Evolutionary conservation across 1,140 invertebrate species (phyloP).

Genomic region (Heliconius himera): DNA sequence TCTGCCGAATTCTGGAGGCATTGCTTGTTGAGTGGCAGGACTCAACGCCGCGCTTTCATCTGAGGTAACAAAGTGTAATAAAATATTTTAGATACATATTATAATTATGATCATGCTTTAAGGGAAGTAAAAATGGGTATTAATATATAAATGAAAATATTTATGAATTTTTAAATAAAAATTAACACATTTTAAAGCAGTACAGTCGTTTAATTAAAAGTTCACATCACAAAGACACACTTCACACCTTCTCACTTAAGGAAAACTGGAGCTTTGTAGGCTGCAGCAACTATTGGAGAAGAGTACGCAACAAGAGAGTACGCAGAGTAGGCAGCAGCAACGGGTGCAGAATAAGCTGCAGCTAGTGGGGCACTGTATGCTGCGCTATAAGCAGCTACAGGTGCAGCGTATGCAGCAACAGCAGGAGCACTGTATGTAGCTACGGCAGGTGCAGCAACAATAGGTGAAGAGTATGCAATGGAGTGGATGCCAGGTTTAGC

Average conservation of each 20-base stretch:
- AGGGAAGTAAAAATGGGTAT: too few relatives aligned
- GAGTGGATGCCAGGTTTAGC: constrained; percentile 71
- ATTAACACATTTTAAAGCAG: background rate
- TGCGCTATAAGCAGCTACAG: constrained; percentile 42
- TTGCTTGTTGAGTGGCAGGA: too few relatives aligned
- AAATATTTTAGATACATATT: too few relatives aligned
- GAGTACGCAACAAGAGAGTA: constrained; percentile 56
- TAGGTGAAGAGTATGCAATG: constrained; percentile 57
- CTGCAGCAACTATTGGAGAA: constrained; percentile 46
- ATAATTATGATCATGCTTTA: too few relatives aligned
- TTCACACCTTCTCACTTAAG: constrained; percentile 34
- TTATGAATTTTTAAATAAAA: background rate
- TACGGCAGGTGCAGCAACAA: constrained; percentile 46
- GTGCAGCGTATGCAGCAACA: constrained; percentile 44
- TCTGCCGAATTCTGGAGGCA: too few relatives aligned
- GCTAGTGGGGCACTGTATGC: constrained; percentile 40
- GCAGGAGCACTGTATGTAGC: constrained; percentile 50
- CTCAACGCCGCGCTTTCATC: too few relatives aligned
- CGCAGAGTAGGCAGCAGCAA: constrained; percentile 53
- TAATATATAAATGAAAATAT: background rate
- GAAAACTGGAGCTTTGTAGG: constrained; percentile 48
- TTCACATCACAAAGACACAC: constrained; percentile 9
- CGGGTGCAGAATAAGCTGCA: constrained; percentile 42
- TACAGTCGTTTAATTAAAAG: constrained; percentile 33
- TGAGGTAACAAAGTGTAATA: too few relatives aligned